Evolutionary conservation across 2,797 vertebrate genomes (phyloP), one percentile per base, ranked within the genome.

Genomic region (Triplophysa yarkandensis): DNA sequence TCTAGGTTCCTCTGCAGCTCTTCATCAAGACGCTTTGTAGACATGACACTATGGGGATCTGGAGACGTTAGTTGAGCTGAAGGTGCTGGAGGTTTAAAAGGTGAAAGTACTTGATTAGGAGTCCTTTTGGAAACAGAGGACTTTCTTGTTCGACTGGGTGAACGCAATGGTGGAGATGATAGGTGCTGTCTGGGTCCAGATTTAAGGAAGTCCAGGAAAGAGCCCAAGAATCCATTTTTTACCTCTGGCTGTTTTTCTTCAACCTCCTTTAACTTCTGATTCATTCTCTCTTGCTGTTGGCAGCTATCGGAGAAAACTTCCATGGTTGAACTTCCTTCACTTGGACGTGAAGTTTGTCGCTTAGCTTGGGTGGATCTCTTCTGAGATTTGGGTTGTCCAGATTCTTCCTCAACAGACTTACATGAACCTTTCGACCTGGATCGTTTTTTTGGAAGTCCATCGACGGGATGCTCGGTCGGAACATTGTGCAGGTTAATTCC

Each of bases 191-290:
- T 98, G 63, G 97, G 96, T 44, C 96, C 98, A 60, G 95, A 97
- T 84, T 99, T 99, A 8, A 99, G 90, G 80, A 99, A 99, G 90
- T 99, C 98, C 75, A 99, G 92, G 88, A 99, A 99, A 78, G 98
- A 99, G 57, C 95, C 98, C 6, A 99, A 96, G 84, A 99, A 99
- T 72, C 98, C 98, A 25, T 92, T 98, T 92, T 96, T 99, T 77
- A 99, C 95, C 87, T 99, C 98, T 58, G 98, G 98, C 71, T 99
- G 98, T 79, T 98, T 98, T 88, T 98, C 98, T 82, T 99, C 98
- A 28, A 99, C 97, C 86, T 99, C 98, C 78, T 93, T 94, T 76
- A 99, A 98, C 90, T 98, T 98, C 87, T 98, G 97, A 80, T 96
- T 90, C 87, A 99, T 99, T 83, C 94, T 94, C 87, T 99, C 98